Percentiles rank a stretch among this genome's conserved stretches.
These are phyloP conservation scores for Edolisoma coerulescens DNA, from an alignment of 2,113 vertebrate species.

Conservation along the genomic window DNA sequence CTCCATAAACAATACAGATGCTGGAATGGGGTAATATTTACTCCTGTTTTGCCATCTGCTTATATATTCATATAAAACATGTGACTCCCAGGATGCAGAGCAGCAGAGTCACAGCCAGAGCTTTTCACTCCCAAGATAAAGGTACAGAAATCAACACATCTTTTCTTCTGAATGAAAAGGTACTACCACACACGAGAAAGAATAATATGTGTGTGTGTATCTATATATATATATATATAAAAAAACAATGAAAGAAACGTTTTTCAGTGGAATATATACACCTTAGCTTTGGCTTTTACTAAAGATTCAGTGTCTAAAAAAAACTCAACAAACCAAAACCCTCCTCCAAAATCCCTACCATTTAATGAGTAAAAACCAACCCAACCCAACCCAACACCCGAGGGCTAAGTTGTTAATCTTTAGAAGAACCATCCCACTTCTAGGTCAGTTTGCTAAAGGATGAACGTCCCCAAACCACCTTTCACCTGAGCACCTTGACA, in stretches of 20 bases:
- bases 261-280: background rate
- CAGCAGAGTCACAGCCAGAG: background rate
- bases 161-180: background rate
- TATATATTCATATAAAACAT: background rate
- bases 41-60: constrained; percentile 39
- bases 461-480: background rate
- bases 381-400: background rate
- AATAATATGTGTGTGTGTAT: no score
- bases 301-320: background rate
- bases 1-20: background rate
- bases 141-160: background rate
- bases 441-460: background rate
- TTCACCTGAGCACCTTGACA: background rate
- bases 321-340: fast-evolving
- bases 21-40: constrained; percentile 26
- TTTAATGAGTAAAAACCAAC: background rate
- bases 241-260: background rate
- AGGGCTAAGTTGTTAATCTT: background rate
- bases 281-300: background rate
- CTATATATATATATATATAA: fast-evolving
- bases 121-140: background rate
- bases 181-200: background rate
- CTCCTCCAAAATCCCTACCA: background rate
- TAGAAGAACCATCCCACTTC: background rate
- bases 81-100: background rate